Percentiles rank a stretch among this genome's conserved stretches.
phyloP scores from a whole-genome alignment of 2,113 vertebrate species.

The Tichodroma muraria region DNA sequence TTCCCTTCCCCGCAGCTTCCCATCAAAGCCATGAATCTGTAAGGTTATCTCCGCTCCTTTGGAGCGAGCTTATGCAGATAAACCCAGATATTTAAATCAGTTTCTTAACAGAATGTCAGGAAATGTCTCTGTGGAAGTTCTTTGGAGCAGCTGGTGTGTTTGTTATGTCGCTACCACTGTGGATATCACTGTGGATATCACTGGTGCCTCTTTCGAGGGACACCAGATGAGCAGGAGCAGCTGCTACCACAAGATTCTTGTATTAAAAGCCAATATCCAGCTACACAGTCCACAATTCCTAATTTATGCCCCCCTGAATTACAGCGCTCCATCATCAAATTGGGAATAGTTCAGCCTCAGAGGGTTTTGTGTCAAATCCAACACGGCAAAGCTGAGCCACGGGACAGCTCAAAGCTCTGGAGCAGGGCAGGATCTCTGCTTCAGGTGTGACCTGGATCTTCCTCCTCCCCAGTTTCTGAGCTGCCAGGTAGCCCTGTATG shows the following conservation, averaged over 20 bases:
- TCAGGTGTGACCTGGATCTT: background rate
- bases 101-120: background rate
- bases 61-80: background rate
- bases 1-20: background rate
- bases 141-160: background rate
- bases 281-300: background rate
- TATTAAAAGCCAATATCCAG: conserved; percentile 13
- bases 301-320: background rate
- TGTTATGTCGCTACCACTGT: background rate
- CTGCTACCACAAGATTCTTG: background rate
- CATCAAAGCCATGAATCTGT: background rate
- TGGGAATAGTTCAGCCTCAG: background rate
- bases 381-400: background rate
- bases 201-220: background rate
- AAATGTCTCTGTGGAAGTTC: background rate
- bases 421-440: background rate
- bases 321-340: background rate
- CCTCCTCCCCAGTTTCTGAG: background rate
- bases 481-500: background rate
- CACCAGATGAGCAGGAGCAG: conserved; percentile 31
- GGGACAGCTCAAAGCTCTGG: background rate
- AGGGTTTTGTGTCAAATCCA: background rate
- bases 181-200: background rate
- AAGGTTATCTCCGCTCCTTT: background rate
- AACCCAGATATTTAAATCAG: conserved; percentile 13